phyloP scores from a whole-genome alignment of 2,888 invertebrate genomes.

The Hirudinaria manillensis region DNA sequence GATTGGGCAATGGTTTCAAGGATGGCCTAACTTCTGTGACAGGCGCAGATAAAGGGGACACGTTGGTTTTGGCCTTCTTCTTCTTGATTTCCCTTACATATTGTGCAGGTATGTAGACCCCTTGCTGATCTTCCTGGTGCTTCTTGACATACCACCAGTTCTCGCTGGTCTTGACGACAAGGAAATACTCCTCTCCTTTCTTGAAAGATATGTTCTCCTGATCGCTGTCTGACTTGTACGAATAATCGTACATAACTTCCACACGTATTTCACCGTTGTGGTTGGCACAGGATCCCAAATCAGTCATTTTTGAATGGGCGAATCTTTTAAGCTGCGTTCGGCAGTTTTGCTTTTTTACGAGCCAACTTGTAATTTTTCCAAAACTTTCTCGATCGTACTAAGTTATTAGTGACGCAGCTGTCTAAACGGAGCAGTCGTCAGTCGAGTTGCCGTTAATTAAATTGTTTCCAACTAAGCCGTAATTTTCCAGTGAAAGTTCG shows the following conservation, averaged over 20 bases:
- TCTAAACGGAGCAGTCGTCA: too few relatives aligned
- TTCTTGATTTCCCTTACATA: conserved; percentile 5
- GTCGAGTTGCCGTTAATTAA: too few relatives aligned
- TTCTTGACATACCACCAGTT: conserved; percentile 27
- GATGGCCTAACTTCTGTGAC: not conserved
- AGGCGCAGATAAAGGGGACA: not conserved
- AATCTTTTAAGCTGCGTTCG: not conserved
- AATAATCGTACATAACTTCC: conserved; percentile 13
- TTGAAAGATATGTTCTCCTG: not conserved
- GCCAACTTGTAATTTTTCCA: too few relatives aligned
- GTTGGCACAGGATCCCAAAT: not conserved
- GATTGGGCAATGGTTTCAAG: not conserved
- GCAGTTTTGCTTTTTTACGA: too few relatives aligned
- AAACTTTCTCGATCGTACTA: too few relatives aligned
- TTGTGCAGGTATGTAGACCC: conserved; percentile 18
- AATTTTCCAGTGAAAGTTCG: too few relatives aligned
- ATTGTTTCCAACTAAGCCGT: too few relatives aligned
- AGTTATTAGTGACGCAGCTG: too few relatives aligned
- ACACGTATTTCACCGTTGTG: not conserved
- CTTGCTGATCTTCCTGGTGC: not conserved
- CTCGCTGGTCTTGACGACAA: conserved; percentile 10
- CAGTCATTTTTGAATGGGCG: not conserved
- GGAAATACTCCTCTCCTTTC: conserved; percentile 24
- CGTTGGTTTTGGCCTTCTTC: not conserved
- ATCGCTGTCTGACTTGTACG: conserved; percentile 5